phyloP scores from a whole-genome alignment of 2,113 vertebrate species.

The Oenanthe melanoleuca region DNA sequence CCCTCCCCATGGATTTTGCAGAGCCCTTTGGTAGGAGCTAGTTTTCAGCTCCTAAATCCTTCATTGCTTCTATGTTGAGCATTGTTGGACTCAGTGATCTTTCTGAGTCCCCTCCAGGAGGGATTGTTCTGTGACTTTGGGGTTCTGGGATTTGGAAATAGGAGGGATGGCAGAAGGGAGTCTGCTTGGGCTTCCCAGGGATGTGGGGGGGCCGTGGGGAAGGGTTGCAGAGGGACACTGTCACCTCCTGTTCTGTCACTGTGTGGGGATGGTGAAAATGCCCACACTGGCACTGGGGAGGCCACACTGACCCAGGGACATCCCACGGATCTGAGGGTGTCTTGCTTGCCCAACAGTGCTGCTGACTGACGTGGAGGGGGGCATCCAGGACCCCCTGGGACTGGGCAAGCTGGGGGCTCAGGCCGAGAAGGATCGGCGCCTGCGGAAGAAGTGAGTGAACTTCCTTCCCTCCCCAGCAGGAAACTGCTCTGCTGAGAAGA shows the following conservation, averaged over 20 bases:
- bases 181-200: neutral
- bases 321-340: neutral
- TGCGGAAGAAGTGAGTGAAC: slow-evolving; percentile 91
- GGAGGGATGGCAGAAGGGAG: neutral
- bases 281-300: neutral
- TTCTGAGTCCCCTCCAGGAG: neutral
- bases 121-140: neutral
- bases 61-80: neutral
- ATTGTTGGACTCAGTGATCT: neutral
- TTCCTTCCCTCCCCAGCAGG: neutral
- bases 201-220: neutral
- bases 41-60: neutral
- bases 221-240: neutral
- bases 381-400: slow-evolving; percentile 88
- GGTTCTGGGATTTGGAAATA: neutral
- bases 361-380: slow-evolving; percentile 85
- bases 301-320: neutral
- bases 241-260: neutral
- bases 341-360: slow-evolving; percentile 55
- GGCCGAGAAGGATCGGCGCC: slow-evolving; percentile 91
- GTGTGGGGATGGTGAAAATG: neutral
- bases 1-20: neutral
- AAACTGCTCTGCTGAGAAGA: neutral
- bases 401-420: slow-evolving; percentile 93
- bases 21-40: neutral